phyloP scores from a whole-genome alignment of 2,797 vertebrate species.

The Zalophus californianus region DNA sequence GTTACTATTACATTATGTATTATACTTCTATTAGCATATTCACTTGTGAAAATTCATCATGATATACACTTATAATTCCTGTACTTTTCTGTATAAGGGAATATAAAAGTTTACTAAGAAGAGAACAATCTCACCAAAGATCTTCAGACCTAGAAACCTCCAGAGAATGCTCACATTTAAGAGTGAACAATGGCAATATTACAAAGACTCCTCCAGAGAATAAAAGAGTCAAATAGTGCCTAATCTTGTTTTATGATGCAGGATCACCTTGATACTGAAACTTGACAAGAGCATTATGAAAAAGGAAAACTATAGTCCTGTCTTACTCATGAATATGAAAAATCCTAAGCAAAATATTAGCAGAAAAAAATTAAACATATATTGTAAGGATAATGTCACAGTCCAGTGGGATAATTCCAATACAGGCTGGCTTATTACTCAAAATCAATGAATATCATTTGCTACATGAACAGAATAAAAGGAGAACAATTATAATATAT shows the following conservation, averaged over 20 bases:
- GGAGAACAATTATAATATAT: neutral
- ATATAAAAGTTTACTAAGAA: neutral
- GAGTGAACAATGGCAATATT: neutral
- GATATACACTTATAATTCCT: neutral
- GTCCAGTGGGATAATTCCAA: neutral
- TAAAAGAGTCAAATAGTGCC: neutral
- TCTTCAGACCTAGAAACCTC: neutral
- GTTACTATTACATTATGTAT: neutral
- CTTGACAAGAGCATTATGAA: neutral
- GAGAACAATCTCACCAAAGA: neutral
- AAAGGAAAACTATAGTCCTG: neutral
- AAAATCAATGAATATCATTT: neutral
- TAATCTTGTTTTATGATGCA: constrained; percentile 20
- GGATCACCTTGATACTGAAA: neutral
- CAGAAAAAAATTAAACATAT: neutral
- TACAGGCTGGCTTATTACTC: neutral
- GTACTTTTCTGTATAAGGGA: neutral
- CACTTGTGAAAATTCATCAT: neutral
- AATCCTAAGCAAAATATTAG: neutral
- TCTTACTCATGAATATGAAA: constrained; percentile 1
- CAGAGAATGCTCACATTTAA: constrained; percentile 15
- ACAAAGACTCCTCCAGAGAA: neutral
- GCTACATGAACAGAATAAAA: neutral
- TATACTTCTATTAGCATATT: neutral
- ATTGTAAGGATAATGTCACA: neutral